Evolutionary conservation across 2,113 vertebrate species (phyloP), one percentile per base, ranked within the genome.

Genomic region (Andinoacara biseriatus): DNA sequence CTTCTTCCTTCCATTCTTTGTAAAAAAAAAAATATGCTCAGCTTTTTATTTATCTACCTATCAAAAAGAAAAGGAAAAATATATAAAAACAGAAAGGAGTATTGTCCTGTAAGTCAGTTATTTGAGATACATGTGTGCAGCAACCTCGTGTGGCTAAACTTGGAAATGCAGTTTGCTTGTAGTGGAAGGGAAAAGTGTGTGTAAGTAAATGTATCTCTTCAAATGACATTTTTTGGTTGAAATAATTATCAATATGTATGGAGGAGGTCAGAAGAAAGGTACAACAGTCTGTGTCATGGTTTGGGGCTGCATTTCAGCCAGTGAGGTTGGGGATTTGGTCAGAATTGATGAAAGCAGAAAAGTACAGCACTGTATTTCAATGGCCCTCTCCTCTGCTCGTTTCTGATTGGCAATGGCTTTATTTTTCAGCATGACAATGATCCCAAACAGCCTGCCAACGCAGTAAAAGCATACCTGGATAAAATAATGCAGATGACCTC

Each of bases 111-210:
- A 49, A 69, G 24, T 69, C 65, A 69, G 24, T 49, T 49, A 11
- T 43, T 49, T 49, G 22, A 69, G 15, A 40, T 43, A 59, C 20
- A 17, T 87, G 78, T 59, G 31, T 52, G 83, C 26, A 91, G 87
- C 85, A 61, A 17, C 90, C 90, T 91, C 93, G 87, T 90, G 92
- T 92, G 93, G 92, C 52, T 29, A 75, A 85, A 54, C 1, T 24
- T 57, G 59, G 46, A 77, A 87, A 29, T 54, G 40, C 74, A 38
- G 40, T 52, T 76, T 80, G 6, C 5, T 58, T 69, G 63, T 7
- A 18, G 17, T 52, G 5, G 15, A 46, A 52, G 43, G 3, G 17
- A 0, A 52, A 31, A 8, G 2, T 72, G 43, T 49, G 22, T 4
- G 40, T 69, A 49, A 40, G 10, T 11, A 40, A 10, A 22, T 67